These are phyloP conservation scores for Streptopelia turtur DNA, from an alignment of 2,797 vertebrate genomes.

Conservation along the genomic window DNA sequence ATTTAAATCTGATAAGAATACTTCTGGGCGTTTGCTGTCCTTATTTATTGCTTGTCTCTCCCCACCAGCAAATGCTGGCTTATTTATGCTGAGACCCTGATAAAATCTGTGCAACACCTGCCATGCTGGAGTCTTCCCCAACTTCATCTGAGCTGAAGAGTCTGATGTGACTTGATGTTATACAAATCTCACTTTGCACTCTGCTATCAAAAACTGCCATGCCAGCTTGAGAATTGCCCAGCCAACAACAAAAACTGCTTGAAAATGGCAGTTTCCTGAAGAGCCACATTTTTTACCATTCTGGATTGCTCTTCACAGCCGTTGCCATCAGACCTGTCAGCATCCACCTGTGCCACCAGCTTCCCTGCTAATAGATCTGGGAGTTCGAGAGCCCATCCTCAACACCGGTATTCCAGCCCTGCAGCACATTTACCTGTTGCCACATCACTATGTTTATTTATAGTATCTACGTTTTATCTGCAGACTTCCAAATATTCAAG, in stretches of 20 bases:
- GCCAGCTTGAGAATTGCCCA: neutral
- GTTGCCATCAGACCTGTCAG: neutral
- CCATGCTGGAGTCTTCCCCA: constrained; percentile 6
- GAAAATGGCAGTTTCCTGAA: neutral
- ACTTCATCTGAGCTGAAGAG: neutral
- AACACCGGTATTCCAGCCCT: neutral
- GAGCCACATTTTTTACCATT: neutral
- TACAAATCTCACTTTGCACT: neutral
- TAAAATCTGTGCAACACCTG: neutral
- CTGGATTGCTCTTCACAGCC: neutral
- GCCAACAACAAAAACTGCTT: neutral
- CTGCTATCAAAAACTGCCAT: neutral
- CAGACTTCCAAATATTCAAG: neutral
- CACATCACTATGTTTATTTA: neutral
- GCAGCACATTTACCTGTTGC: neutral
- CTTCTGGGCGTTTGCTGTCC: neutral
- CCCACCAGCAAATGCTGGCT: neutral
- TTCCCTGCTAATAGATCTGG: neutral
- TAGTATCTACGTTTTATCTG: neutral
- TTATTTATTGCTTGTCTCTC: neutral
- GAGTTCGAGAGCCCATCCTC: neutral
- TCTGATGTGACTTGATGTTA: neutral
- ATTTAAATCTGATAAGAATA: neutral
- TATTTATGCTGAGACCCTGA: neutral
- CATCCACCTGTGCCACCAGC: neutral